Conservation (phyloP, 2,113 vertebrate genomes). For the Odocoileus hemionus region DNA sequence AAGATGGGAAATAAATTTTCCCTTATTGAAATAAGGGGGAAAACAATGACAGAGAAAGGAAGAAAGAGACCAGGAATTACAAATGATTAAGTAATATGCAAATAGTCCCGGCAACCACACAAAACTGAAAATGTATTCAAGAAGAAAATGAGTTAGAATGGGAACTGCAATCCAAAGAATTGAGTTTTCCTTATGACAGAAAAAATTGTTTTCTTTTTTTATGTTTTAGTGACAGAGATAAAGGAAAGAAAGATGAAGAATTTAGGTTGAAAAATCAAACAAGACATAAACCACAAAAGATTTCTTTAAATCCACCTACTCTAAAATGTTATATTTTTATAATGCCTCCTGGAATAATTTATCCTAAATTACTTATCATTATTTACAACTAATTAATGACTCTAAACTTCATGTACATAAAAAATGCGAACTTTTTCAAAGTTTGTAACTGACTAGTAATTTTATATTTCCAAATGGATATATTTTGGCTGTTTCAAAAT, state of each 20-base stretch:
- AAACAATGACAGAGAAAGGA: not conserved
- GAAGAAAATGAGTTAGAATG: not conserved
- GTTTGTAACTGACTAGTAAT: not conserved
- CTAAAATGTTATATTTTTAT: not conserved
- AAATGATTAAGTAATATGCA: constrained; percentile 33
- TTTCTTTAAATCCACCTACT: not conserved
- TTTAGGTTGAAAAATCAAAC: not conserved
- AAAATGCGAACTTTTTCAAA: not conserved
- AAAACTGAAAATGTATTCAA: not conserved
- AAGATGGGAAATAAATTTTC: not conserved
- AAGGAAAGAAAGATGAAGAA: not conserved
- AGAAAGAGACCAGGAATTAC: not conserved
- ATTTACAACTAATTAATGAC: not conserved
- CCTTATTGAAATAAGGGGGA: not conserved
- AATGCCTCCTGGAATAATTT: constrained; percentile 13
- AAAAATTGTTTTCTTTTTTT: not conserved
- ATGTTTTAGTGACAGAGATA: not conserved
- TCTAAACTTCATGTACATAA: not conserved
- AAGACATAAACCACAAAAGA: not conserved
- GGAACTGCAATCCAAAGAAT: not conserved
- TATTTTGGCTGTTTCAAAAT: not conserved
- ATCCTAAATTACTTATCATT: not conserved
- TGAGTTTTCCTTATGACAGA: not conserved
- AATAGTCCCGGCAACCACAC: not conserved
- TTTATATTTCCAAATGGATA: not conserved